These are phyloP conservation scores for Tragelaphus strepsiceros DNA, from an alignment of 2,113 vertebrate species.

Conservation along the genomic window DNA sequence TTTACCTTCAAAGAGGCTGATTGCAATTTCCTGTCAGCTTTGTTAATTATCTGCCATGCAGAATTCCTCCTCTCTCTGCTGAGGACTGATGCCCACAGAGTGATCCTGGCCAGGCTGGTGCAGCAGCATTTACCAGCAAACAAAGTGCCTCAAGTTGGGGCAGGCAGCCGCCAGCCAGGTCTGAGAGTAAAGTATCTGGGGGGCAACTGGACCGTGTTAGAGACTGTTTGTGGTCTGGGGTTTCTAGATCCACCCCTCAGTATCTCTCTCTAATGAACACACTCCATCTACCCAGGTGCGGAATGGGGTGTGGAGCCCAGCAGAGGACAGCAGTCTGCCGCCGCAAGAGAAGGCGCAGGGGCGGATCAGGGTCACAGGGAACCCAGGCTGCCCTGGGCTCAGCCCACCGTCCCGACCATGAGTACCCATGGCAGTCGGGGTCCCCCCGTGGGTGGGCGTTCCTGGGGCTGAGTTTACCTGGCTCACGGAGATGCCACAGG, in stretches of 20 bases:
- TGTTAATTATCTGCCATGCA: slow-evolving; percentile 40
- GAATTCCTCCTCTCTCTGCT: not conserved
- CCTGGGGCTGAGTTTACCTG: not conserved
- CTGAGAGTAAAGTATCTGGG: not conserved
- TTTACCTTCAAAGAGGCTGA: slow-evolving; percentile 24
- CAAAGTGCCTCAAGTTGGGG: not conserved
- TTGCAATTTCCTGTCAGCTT: not conserved
- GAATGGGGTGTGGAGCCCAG: not conserved
- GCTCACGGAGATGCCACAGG: not conserved
- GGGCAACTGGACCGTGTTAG: not conserved
- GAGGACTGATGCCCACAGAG: not conserved
- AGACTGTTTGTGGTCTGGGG: not conserved
- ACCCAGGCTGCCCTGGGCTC: not conserved
- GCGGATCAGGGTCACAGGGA: not conserved
- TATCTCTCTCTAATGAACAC: not conserved
- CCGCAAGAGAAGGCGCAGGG: not conserved
- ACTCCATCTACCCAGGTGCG: not conserved
- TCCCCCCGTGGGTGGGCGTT: not conserved
- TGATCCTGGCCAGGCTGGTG: not conserved
- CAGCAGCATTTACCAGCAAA: not conserved
- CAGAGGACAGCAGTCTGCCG: not conserved
- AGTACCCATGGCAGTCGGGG: not conserved
- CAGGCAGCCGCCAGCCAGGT: not conserved
- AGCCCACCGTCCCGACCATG: not conserved
- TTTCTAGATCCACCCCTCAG: not conserved